Evolutionary conservation across 2,888 invertebrate genomes (phyloP).

Genomic region (Chrysomela aeneicollis): DNA sequence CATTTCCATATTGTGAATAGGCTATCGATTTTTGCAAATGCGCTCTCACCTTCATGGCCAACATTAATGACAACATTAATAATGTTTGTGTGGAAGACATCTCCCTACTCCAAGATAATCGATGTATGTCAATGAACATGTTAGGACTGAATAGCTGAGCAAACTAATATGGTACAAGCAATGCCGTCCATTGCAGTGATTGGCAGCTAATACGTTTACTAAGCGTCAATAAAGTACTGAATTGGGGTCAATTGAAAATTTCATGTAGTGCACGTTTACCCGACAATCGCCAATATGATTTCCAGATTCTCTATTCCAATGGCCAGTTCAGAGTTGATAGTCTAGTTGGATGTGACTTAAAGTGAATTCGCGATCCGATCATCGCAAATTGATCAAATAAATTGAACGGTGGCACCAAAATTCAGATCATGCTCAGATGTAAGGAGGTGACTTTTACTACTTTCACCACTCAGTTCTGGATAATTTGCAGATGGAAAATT

Average conservation of each 20-base stretch:
- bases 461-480: too few species aligned
- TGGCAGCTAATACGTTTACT: constrained; percentile 41
- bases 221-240: constrained; percentile 43
- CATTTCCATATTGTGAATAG: not conserved
- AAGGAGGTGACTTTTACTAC: too few species aligned
- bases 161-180: constrained; percentile 20
- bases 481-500: too few species aligned
- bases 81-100: not conserved
- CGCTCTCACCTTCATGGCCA: not conserved
- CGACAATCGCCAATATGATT: constrained; percentile 38
- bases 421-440: too few species aligned
- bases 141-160: constrained; percentile 13
- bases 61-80: constrained; percentile 2
- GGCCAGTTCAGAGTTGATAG: constrained; percentile 18
- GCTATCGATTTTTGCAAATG: not conserved
- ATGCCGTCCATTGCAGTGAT: constrained; percentile 25
- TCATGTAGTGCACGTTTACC: constrained; percentile 33
- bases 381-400: too few species aligned
- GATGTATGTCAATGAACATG: constrained; percentile 20
- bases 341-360: constrained; percentile 19
- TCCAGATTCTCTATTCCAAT: constrained; percentile 26
- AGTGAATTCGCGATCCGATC: constrained; percentile 14
- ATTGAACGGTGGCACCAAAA: too few species aligned
- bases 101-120: constrained; percentile 12
- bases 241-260: constrained; percentile 43